Evolutionary conservation across 1,140 invertebrate genomes (phyloP).

Genomic region (Diprion similis): DNA sequence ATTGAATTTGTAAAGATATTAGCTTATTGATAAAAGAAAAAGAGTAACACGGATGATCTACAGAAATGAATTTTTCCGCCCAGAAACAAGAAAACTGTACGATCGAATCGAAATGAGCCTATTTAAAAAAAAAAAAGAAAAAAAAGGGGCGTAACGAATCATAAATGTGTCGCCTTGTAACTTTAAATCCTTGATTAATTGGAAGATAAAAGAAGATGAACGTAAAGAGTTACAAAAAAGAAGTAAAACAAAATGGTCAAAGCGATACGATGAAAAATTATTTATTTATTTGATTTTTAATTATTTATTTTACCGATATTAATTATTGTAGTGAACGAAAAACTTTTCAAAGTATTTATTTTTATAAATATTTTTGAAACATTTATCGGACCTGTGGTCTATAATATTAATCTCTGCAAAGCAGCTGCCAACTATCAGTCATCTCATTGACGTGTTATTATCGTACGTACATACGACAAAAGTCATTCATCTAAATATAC

Average conservation of each 20-base stretch:
- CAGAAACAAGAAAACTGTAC: constrained; percentile 34
- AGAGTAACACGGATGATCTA: not conserved
- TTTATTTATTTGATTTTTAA: constrained; percentile 63
- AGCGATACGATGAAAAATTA: constrained; percentile 57
- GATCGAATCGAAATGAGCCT: constrained; percentile 44
- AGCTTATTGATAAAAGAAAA: constrained; percentile 6
- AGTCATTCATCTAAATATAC: constrained; percentile 27
- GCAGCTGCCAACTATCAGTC: constrained; percentile 39
- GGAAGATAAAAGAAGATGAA: constrained; percentile 14
- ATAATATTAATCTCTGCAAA: constrained; percentile 20
- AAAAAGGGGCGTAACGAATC: constrained; percentile 25
- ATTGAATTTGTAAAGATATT: constrained; percentile 8
- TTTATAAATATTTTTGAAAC: constrained; percentile 58
- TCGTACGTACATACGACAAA: constrained; percentile 39
- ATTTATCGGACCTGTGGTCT: constrained; percentile 29
- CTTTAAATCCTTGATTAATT: constrained; percentile 45
- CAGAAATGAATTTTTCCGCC: constrained; percentile 1
- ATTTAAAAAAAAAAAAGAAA: constrained; percentile 48
- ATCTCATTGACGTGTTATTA: constrained; percentile 29
- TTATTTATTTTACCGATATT: constrained; percentile 52
- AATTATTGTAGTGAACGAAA: constrained; percentile 50
- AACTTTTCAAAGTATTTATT: constrained; percentile 60
- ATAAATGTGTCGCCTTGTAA: constrained; percentile 48
- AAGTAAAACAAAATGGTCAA: constrained; percentile 45
- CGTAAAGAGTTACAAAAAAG: constrained; percentile 8